Base-by-base conservation (phyloP, 2,113 vertebrate species). In the Crotalus helleri region DNA sequence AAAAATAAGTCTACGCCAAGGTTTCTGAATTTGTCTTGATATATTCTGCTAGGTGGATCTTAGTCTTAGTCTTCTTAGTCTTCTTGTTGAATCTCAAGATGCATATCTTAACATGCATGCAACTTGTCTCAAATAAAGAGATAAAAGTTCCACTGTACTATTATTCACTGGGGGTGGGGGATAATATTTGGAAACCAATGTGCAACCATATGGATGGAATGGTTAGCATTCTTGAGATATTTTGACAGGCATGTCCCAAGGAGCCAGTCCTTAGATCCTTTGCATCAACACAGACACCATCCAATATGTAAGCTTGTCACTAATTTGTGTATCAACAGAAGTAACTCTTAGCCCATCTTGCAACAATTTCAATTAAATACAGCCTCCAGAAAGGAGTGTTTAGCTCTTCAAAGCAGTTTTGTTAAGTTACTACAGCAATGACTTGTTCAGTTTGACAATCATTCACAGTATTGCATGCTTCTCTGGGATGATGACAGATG, bases 391-490 rank as follows among this genome's bases (percentile, higher is more conserved):
- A 94, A 59, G 13, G 87, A 88, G 44, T 85, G 91, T 91, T 46
- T 92, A 69, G 0, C 93, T 92, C 49, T 87, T 86, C 59, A 49
- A 94, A 91, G 57, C 74, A 87, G 88, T 59, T 92, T 55, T 94
- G 74, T 89, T 94, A 90, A 87, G n/a, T 88, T 92, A 19, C 64
- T 90, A 49, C 69, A 92, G 53, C 53, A 94, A 85, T 91, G 91
- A 93, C 13, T 0, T 92, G 89, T 86, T 88, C 89, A 88, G 5
- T 49, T 95, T 94, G 29, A 61, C 0, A 90, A 95, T 94, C 81
- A 93, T 89, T 95, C 92, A 89, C 44, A 93, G 69, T 86, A 92
- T 33, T 90, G 74, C 93, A 92, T 87, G 88, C 85, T 92, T 85
- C 49, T 92, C 29, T 92, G 81, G 49, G 88, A 93, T 15, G 87